Base-by-base conservation (phyloP, 2,113 vertebrate genomes). In the Mandrillus leucophaeus region DNA sequence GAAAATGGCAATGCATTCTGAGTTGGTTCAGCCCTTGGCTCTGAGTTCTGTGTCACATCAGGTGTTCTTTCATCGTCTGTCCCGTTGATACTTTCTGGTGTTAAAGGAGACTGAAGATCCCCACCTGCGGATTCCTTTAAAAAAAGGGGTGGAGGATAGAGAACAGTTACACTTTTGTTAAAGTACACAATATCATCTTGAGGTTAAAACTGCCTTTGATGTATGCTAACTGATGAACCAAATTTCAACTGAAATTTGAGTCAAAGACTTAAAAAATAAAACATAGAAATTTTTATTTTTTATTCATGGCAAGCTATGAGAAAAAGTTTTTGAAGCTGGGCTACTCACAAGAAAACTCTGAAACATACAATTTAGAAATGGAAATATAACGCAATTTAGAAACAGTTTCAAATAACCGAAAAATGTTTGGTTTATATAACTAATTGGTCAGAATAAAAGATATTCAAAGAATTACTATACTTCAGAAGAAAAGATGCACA, bases 1-100 rank as follows among this genome's bases (percentile, higher is more conserved):
- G 99, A 99, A 99, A 99, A 99, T 98, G 99, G 98, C 97, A 99
- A 99, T 96, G 99, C 99, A 83, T 99, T 99, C 99, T 99, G 99
- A 96, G 99, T 98, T 95, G 99, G 99, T 98, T 99, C 99, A 93
- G 99, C 98, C 97, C 99, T 99, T 98, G 99, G 98, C 97, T 99
- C 99, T 5, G 98, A 97, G 98, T 99, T 99, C 98, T 99, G 99
- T 0, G 99, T 99, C 87, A 99, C 98, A 94, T 99, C 99, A 1
- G 99, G 99, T 12, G 98, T 98, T 96, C 99, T 98, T 97, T 99
- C 99, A 0, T 99, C 99, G 13, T 99, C 99, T 3, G 99, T 99
- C 32, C 99, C 99, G n/a, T 99, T 99, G 98, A 99, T 99, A 97
- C 99, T 99, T 97, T 99, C 99, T 1, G 99, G 98, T 75, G 99